Evolutionary conservation across 2,113 vertebrate species (phyloP).

Genomic region (Pogonocichla stellata): DNA sequence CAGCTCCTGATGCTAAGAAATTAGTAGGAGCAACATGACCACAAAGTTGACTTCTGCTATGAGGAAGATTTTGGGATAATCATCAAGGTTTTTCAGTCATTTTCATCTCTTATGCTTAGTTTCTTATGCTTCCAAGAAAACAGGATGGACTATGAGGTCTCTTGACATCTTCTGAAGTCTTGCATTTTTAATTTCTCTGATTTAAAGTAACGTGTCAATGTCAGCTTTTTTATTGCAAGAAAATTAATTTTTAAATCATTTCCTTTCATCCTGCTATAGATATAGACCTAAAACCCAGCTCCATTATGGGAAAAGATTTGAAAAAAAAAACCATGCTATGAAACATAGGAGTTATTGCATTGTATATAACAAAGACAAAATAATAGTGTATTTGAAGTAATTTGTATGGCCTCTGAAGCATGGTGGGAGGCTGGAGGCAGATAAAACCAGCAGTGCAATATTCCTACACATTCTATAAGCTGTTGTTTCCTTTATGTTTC

Average conservation of each 20-base stretch:
- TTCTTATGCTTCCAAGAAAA: background rate
- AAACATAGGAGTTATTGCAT: background rate
- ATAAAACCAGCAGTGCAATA: background rate
- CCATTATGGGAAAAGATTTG: background rate
- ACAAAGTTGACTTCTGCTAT: background rate
- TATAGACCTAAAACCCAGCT: background rate
- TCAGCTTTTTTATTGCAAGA: background rate
- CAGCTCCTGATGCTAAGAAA: constrained; percentile 8
- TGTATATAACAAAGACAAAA: background rate
- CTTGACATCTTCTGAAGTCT: background rate
- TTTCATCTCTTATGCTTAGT: background rate
- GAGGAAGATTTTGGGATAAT: background rate
- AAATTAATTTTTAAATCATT: background rate
- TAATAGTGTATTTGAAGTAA: background rate
- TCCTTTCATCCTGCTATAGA: background rate
- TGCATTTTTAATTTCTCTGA: background rate
- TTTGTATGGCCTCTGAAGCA: background rate
- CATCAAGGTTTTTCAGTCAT: background rate
- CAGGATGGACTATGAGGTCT: background rate
- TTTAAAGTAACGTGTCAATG: background rate
- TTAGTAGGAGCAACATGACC: background rate
- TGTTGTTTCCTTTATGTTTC: background rate
- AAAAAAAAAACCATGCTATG: background rate
- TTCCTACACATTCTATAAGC: background rate
- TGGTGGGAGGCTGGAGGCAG: background rate